Evolutionary conservation across 2,113 vertebrate species (phyloP), one percentile per base, ranked within the genome.

Genomic region (Zosterops hypoxanthus): DNA sequence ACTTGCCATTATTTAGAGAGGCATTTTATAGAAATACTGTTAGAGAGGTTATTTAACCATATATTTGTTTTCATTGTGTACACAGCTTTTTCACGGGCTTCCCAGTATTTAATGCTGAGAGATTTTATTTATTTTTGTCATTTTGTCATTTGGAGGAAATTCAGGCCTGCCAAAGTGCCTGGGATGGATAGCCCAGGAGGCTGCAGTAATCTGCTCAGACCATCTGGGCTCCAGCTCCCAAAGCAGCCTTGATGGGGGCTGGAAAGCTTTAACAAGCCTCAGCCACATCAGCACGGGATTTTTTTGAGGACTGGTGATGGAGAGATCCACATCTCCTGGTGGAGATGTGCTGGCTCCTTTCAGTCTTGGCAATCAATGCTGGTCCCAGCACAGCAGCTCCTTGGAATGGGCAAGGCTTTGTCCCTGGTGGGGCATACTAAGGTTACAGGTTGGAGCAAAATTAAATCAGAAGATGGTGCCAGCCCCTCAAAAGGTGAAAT

Each of bases 1-100:
- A 79, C 96, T 95, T 76, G 85, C 93, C 36, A 44, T 97, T 98
- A 97, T 98, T 98, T 97, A 97, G 94, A 96, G 95, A 98, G 95
- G 94, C 94, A 52, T 97, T 96, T 94, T 92, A 91, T 71, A 97
- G 97, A 98, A 97, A 98, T 97, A 96, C 96, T 97, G 95, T 96
- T 95, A 88, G 95, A 97, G 96, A 94, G 87, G 86, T 97, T 97
- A 96, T 97, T 98, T 98, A 98, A 97, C 97, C 95, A 95, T 95
- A 83, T 98, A 95, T 98, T 98, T 98, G 97, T 95, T 98, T 97
- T 97, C 95, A 93, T 93, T 96, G 81, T 91, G 96, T 96, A 94
- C 92, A 95, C 92, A 96, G 87, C 95, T 95, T 96, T 96, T 97
- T 88, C 89, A 94, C 18, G 59, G 93, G 41, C 76, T 88, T 86